A percentile compares a stretch with the other conserved stretches of the same genome.
phyloP scores from a whole-genome alignment of 2,888 invertebrate genomes.

The Apeira syringaria region DNA sequence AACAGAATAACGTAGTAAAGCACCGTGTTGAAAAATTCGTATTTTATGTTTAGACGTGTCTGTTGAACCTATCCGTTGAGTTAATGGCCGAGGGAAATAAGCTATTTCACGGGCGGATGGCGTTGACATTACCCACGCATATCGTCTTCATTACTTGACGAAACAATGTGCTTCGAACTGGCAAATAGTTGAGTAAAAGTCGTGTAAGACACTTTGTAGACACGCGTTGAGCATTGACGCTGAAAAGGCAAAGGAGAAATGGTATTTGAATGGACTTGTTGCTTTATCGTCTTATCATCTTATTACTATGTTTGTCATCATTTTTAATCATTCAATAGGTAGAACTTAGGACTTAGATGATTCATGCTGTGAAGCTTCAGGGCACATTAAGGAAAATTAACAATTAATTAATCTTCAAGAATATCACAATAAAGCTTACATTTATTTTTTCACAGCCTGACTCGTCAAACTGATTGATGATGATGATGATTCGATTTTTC shows the following conservation, averaged over 20 bases:
- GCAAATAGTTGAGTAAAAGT: constrained; percentile 31
- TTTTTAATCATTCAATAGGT: too few relatives aligned
- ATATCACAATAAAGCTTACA: too few relatives aligned
- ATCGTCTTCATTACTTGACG: constrained; percentile 38
- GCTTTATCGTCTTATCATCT: too few relatives aligned
- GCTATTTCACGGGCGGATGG: constrained; percentile 56
- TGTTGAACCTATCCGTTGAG: constrained; percentile 38
- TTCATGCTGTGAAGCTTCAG: too few relatives aligned
- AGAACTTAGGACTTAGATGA: too few relatives aligned
- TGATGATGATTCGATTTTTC: too few relatives aligned
- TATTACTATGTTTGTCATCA: too few relatives aligned
- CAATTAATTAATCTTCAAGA: too few relatives aligned
- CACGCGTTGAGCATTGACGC: neutral
- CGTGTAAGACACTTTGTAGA: constrained; percentile 10
- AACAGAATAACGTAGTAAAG: constrained; percentile 35
- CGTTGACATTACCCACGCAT: constrained; percentile 46
- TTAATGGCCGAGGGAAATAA: constrained; percentile 57
- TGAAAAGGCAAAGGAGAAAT: constrained; percentile 5
- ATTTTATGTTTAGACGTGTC: constrained; percentile 47
- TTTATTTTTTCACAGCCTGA: too few relatives aligned
- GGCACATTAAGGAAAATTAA: too few relatives aligned
- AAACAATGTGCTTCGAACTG: constrained; percentile 35
- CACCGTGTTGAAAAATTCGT: constrained; percentile 35
- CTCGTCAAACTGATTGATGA: too few relatives aligned
- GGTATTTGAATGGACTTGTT: too few relatives aligned